These are phyloP conservation scores for Apaloderma vittatum DNA, from an alignment of 2,113 vertebrate genomes.

Conservation along the genomic window DNA sequence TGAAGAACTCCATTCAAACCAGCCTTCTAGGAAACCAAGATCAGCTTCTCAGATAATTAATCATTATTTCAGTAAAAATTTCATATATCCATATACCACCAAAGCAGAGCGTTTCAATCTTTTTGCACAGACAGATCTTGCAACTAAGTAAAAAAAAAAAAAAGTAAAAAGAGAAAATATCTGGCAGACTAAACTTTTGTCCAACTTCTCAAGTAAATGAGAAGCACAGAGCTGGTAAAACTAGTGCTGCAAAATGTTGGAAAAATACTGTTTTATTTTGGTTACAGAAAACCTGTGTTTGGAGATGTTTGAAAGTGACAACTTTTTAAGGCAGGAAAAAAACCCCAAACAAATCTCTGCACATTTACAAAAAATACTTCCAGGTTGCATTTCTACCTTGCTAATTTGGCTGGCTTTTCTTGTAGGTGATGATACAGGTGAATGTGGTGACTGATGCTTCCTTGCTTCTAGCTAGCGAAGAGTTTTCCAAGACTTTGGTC, in stretches of 20 bases:
- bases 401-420: not conserved
- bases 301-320: not conserved
- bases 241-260: not conserved
- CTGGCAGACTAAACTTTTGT: not conserved
- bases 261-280: not conserved
- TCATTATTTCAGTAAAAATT: not conserved
- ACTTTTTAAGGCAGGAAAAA: not conserved
- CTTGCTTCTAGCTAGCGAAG: not conserved
- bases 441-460: not conserved
- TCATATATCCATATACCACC: not conserved
- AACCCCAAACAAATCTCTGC: not conserved
- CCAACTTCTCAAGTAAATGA: not conserved
- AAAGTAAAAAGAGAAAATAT: not conserved
- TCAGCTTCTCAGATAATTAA: not conserved
- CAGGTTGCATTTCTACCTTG: not conserved
- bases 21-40: not conserved
- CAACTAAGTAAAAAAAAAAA: not conserved
- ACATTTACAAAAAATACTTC: not conserved
- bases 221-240: not conserved
- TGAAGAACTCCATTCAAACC: not conserved
- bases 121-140: not conserved
- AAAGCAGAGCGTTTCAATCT: not conserved
- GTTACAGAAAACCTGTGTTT: not conserved
- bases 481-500: not conserved
- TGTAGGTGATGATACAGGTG: not conserved